Evolutionary conservation across 2,113 vertebrate species (phyloP), one percentile per base, ranked within the genome.

Genomic region (Chrysemys picta): DNA sequence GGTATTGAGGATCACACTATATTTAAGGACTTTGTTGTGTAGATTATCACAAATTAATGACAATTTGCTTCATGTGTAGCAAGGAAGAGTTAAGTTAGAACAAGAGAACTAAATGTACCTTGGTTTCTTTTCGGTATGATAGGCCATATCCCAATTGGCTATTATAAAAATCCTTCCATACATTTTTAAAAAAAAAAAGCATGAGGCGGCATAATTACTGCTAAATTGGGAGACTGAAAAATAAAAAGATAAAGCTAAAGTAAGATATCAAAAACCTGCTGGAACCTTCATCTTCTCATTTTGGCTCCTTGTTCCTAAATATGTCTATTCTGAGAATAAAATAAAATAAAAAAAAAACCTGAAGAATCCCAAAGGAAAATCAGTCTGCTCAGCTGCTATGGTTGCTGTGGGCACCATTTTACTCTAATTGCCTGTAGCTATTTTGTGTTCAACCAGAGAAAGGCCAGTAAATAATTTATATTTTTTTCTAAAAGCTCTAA

Each of bases 81-180:
- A 31, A 76, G 45, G 38, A 65, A 11, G 13, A 89, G 83, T 89
- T 54, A 69, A 72, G 50, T 62, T 80, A 47, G 25, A 72, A 2
- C 49, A 94, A 84, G 6, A 85, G 8, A 5, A 57, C 42, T 76
- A 50, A 85, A 82, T 29, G 6, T 2, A 13, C 53, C n/a, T 84
- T 78, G 2, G 17, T 19, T 25, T 91, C 31, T 85, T 50, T 89
- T 49, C 57, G 38, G 5, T 89, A 87, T 54, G 57, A 75, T 91
- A 85, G 91, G 92, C 31, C 89, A 49, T 87, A 91, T 94, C 88
- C 85, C 75, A 7, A 54, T 85, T 85, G 25, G 7, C 21, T 96
- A 96, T 86, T 27, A 47, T 72, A 42, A 80, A 78, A 52, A 50
- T n/a, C 47, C 82, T 42, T 35, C 17, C 76, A 8, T 85, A 0